These are phyloP conservation scores for Enhydra lutris DNA, from an alignment of 2,113 vertebrate species.

Conservation along the genomic window DNA sequence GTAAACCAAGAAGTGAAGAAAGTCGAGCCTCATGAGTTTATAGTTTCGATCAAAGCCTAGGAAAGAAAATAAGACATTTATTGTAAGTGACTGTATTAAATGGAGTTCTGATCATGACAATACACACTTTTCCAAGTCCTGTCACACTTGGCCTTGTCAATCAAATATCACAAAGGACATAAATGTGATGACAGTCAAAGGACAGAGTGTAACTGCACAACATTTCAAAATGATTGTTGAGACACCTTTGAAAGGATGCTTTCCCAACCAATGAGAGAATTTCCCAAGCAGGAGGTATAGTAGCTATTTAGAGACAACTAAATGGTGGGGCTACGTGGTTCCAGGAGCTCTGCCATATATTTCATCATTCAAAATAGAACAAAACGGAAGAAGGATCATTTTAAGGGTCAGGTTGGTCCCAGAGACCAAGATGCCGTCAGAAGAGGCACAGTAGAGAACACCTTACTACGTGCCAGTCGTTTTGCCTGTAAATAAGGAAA, in stretches of 20 bases:
- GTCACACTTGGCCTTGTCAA: background rate
- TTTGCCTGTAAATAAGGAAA: background rate
- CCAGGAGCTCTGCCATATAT: background rate
- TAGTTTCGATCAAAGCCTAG: background rate
- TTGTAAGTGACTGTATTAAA: background rate
- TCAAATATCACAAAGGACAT: background rate
- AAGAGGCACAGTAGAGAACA: background rate
- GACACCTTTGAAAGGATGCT: background rate
- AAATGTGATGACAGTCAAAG: background rate
- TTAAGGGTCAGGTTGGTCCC: background rate
- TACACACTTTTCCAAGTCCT: background rate
- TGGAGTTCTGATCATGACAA: background rate
- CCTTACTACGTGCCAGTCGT: rapidly evolving
- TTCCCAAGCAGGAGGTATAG: background rate
- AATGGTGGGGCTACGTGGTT: background rate
- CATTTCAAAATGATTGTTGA: background rate
- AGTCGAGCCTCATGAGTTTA: background rate
- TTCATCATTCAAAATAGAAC: background rate
- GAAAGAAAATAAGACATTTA: background rate
- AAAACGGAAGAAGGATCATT: background rate
- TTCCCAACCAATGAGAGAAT: background rate
- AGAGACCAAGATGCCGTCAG: background rate
- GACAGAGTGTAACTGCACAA: background rate
- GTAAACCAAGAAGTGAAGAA: background rate
- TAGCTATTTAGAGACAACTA: background rate